Base-by-base conservation (phyloP, 1,140 invertebrate species). In the Brachionus paranguensis region DNA sequence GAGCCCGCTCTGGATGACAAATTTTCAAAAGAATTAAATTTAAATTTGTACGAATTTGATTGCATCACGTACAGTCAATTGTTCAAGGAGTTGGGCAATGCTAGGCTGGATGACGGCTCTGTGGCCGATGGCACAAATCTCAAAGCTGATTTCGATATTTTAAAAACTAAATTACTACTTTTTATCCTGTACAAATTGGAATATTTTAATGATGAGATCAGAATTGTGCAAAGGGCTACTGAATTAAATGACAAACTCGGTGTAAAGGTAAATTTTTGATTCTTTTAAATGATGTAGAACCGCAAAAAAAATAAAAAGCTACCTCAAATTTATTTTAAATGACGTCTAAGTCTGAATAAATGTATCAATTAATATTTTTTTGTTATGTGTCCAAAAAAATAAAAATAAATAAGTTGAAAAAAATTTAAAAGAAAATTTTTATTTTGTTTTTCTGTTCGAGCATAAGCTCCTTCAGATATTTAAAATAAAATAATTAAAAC, bases 181-280 rank as follows among this genome's bases (percentile, higher is more conserved):
- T 76, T 76, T 76, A 50, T 50, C 7, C 7, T 76, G 17, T 76
- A 50, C 27, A 76, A 76, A 76, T 50, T 76, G 43, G 17, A 76
- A 11, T 76, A 50, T 76, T 76, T 76, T 53, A 76, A 76, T 76
- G 72, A 76, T 27, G 72, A 76, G 50, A 27, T 76, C 10, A 76
- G n/a, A 76, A 47, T 76, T 50, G 72, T 76, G 17, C 72, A 76
- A 50, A 47, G 45, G 50, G 27, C 17, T 24, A 29, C 27, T 37
- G 72, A 76, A 29, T 14, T 76, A 29, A 76, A 76, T 76, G 72
- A 76, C 27, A 76, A 76, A 76, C 17, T 76, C 24, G 72, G 72
- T 14, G 20, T 27, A 50, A 76, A 76, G 45, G 45, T 76, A 76
- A 50, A 0, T 37, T 20, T 60, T 10, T 0, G 1, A 55, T 17